These are phyloP conservation scores for Morpho achilles DNA, from an alignment of 2,888 invertebrate genomes.

Conservation along the genomic window DNA sequence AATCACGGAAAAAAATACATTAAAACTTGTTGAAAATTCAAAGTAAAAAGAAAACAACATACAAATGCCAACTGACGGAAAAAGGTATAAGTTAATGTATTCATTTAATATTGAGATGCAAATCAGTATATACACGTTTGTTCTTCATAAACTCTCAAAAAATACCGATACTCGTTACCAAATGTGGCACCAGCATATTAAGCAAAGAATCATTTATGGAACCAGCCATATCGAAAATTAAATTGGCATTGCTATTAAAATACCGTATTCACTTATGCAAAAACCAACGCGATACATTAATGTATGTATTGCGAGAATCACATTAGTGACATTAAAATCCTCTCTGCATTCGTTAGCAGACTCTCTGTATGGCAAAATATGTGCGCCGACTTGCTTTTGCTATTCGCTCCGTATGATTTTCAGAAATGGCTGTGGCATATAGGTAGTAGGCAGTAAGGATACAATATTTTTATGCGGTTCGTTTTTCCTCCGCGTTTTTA, in stretches of 20 bases:
- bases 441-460: conserved; percentile 55
- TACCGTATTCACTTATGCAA: conserved; percentile 40
- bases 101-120: too few species aligned
- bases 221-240: conserved; percentile 23
- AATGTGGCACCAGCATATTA: conserved; percentile 7
- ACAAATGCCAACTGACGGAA: too few species aligned
- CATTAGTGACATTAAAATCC: conserved; percentile 73
- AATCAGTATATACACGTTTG: not conserved
- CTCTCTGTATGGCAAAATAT: conserved; percentile 74
- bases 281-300: conserved; percentile 53
- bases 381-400: conserved; percentile 61
- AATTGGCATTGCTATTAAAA: conserved; percentile 30
- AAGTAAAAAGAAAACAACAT: too few species aligned
- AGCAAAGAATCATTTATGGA: conserved; percentile 19
- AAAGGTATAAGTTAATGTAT: too few species aligned
- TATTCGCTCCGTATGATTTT: conserved; percentile 76
- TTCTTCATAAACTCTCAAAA: conserved; percentile 4
- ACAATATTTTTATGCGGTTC: conserved; percentile 75
- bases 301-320: conserved; percentile 65
- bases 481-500: conserved; percentile 75
- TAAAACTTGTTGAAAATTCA: too few species aligned
- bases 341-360: conserved; percentile 70
- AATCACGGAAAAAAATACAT: too few species aligned
- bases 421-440: conserved; percentile 74
- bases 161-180: conserved; percentile 4